Percentiles rank a stretch among this genome's conserved stretches.
Evolutionary conservation across 2,113 vertebrate genomes (phyloP).

Genomic region (Bufo bufo): DNA sequence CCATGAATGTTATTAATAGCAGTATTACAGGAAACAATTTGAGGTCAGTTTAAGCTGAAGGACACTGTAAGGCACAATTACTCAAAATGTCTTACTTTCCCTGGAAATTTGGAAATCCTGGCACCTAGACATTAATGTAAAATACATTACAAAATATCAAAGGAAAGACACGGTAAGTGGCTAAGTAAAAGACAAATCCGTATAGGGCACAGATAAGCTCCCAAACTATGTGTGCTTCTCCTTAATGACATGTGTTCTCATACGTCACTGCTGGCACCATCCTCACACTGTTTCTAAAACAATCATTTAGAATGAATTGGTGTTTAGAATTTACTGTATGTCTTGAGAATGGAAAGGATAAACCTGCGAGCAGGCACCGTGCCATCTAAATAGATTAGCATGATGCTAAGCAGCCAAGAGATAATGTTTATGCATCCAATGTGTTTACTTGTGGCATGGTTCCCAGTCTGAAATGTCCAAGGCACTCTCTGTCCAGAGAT

Average conservation of each 20-base stretch:
- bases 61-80: background rate
- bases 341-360: conserved; percentile 70
- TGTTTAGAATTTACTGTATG: conserved; percentile 54
- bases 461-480: conserved; percentile 66
- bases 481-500: conserved; percentile 67
- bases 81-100: background rate
- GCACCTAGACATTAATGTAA: background rate
- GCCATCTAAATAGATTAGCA: conserved; percentile 79
- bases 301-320: conserved; percentile 47
- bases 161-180: background rate
- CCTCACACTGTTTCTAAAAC: conserved; percentile 40
- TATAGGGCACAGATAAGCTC: conserved; percentile 2
- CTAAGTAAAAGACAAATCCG: conserved; percentile 6
- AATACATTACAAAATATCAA: background rate
- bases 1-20: background rate
- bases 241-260: conserved; percentile 36
- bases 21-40: background rate
- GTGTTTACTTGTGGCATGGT: conserved; percentile 68
- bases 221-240: conserved; percentile 22
- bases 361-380: conserved; percentile 73
- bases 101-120: background rate
- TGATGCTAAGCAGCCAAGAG: conserved; percentile 70
- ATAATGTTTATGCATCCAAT: conserved; percentile 72
- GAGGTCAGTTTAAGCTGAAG: background rate
- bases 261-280: conserved; percentile 41